Percentiles rank a stretch among this genome's conserved stretches.
phyloP scores from a whole-genome alignment of 2,113 vertebrate species.

The Mirza zaza region DNA sequence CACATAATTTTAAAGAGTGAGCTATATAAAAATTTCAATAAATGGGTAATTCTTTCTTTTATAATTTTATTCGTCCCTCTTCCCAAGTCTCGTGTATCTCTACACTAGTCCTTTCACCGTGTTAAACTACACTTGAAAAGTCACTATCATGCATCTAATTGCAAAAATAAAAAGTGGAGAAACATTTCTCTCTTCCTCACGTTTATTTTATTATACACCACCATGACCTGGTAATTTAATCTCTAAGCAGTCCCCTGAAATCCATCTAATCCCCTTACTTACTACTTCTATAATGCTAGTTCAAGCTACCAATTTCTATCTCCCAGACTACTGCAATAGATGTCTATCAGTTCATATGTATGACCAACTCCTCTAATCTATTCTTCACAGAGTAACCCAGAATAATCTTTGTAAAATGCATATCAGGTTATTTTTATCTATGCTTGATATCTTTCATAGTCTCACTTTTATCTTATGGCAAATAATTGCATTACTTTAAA shows the following conservation, averaged over 20 bases:
- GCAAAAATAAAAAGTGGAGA: not conserved
- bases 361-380: not conserved
- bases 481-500: not conserved
- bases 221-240: not conserved
- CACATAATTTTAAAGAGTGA: not conserved
- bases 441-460: not conserved
- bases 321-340: not conserved
- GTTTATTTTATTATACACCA: not conserved
- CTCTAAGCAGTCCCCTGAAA: not conserved
- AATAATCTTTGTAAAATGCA: not conserved
- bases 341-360: not conserved
- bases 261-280: not conserved
- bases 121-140: not conserved
- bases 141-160: not conserved
- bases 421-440: not conserved
- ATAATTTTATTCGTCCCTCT: not conserved
- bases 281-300: not conserved
- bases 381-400: not conserved
- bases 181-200: not conserved
- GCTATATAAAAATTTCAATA: not conserved
- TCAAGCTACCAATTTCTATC: not conserved
- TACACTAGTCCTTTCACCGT: not conserved
- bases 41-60: not conserved
- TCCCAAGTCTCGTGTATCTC: not conserved
- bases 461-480: not conserved